Base-by-base conservation (phyloP, 1,140 invertebrate genomes). In the Drosophila sturtevanti region DNA sequence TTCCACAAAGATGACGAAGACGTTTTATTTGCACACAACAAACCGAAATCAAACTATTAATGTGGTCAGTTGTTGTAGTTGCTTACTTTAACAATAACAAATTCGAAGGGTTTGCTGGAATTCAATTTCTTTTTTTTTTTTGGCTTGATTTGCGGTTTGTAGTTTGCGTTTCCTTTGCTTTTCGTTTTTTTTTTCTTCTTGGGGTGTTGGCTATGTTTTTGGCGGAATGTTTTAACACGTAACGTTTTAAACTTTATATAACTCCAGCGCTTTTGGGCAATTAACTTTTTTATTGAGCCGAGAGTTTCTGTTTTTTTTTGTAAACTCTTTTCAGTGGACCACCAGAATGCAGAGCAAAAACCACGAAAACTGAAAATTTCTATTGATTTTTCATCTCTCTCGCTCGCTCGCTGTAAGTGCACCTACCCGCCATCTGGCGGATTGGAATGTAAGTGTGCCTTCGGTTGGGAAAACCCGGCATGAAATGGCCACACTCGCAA, bases 341-440 rank as follows among this genome's bases (percentile, higher is more conserved):
- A 63, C 81, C 72, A 80, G 41, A 81, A 75, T 67, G 66, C 81
- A 68, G 70, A 77, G 77, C 81, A 81, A 31, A 31, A 71, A 78
- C 78, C 78, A 89, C 84, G 56, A 77, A 65, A 77, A 81, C 22
- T 76, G 82, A 87, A 87, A 87, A 87, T 87, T 87, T 87, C 79
- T 87, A 87, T 87, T 87, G 82, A 87, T 87, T 87, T 87, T 87
- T 86, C 81, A 77, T 87, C 82, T 71, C 79, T 77, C 79, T 77
- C 72, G 68, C 76, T 81, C 80, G 67, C 75, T 75, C 56, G 48
- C 64, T 59, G 56, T 63, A 63, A 56, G 41, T 60, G 58, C n/a
- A 37, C 22, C 18, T 67, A 65, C 68, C 72, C 79, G 75, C 75
- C 81, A 81, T 72, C 82, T 87, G 72, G 70, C 78, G 70, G 78